Evolutionary conservation across 2,888 invertebrate species (phyloP).

Genomic region (Watsonalla cultraria): DNA sequence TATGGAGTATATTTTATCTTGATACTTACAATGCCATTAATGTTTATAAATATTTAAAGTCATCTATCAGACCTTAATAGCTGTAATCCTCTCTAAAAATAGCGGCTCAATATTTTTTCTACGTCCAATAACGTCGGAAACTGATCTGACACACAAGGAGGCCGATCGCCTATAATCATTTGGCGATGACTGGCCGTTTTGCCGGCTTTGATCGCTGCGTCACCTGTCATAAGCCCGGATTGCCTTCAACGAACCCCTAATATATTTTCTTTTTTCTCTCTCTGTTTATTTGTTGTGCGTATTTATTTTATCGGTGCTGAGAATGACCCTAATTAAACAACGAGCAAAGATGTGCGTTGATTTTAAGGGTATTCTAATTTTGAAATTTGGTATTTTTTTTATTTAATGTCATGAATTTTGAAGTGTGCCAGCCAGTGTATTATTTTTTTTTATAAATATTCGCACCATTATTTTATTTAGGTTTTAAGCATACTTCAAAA

Average conservation of each 20-base stretch:
- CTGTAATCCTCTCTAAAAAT: slow-evolving; percentile 4
- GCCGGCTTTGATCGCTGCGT: slow-evolving; percentile 51
- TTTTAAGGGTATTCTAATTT: not conserved
- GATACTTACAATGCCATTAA: not conserved
- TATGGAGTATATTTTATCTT: too few species aligned
- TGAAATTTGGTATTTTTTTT: not conserved
- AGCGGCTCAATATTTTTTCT: slow-evolving; percentile 5
- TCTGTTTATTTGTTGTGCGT: slow-evolving; percentile 38
- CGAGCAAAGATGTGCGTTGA: slow-evolving; percentile 26
- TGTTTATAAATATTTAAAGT: not conserved
- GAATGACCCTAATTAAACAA: slow-evolving; percentile 54
- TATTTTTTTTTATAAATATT: too few species aligned
- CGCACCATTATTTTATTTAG: too few species aligned
- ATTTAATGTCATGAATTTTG: not conserved
- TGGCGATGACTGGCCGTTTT: slow-evolving; percentile 62
- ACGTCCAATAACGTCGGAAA: slow-evolving; percentile 32
- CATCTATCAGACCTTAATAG: not conserved
- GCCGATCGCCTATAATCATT: slow-evolving; percentile 47
- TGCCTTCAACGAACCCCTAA: slow-evolving; percentile 46
- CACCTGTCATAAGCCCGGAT: slow-evolving; percentile 64
- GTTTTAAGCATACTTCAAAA: too few species aligned
- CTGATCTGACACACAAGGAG: slow-evolving; percentile 44
- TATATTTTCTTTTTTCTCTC: slow-evolving; percentile 37
- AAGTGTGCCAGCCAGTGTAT: not conserved
- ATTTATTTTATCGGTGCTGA: slow-evolving; percentile 53